Evolutionary conservation across 2,888 invertebrate species (phyloP).

Genomic region (Drosophila planitibia): DNA sequence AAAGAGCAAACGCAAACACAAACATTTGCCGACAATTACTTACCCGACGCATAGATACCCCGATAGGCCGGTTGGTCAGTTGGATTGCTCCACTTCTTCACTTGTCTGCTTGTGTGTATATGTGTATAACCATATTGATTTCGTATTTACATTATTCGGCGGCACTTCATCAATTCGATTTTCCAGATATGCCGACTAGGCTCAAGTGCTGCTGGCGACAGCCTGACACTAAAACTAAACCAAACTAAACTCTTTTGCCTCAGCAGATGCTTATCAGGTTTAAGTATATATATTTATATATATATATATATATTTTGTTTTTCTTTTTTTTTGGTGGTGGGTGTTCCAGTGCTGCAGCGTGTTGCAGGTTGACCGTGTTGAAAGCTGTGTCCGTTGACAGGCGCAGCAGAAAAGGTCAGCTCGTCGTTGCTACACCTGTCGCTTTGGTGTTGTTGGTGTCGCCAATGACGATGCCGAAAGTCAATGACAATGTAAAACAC

Average conservation of each 20-base stretch:
- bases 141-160: constrained; percentile 69
- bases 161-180: constrained; percentile 54
- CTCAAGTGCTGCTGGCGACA: constrained; percentile 73
- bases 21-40: constrained; percentile 81
- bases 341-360: background rate
- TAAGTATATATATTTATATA: background rate
- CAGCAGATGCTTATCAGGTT: constrained; percentile 21
- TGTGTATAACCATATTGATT: constrained; percentile 43
- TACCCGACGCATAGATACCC: constrained; percentile 30
- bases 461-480: constrained; percentile 60
- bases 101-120: background rate
- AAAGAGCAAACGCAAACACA: constrained; percentile 60
- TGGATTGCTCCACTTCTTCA: constrained; percentile 27
- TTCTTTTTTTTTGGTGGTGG: constrained; percentile 3
- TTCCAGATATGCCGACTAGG: constrained; percentile 38
- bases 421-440: constrained; percentile 64
- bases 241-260: constrained; percentile 10
- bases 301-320: background rate
- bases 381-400: constrained; percentile 28
- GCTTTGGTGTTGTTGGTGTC: constrained; percentile 32
- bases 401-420: constrained; percentile 6
- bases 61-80: constrained; percentile 33
- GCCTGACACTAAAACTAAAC: constrained; percentile 46
- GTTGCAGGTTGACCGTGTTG: constrained; percentile 11
- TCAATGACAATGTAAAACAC: constrained; percentile 78